Base-by-base conservation (phyloP, 2,113 vertebrate genomes). In the Platichthys flesus region DNA sequence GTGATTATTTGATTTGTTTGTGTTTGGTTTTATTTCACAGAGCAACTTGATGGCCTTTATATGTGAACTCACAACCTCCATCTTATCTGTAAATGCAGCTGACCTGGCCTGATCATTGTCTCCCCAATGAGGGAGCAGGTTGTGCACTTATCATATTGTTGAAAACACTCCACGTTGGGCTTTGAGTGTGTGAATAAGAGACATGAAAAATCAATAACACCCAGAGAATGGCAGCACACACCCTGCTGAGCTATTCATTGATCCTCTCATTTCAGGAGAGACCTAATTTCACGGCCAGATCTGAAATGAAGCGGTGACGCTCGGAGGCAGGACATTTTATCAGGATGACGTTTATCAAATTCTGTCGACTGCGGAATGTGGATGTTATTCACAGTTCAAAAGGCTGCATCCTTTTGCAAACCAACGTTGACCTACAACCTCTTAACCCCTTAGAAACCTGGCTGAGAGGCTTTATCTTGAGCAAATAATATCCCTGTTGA, bases 201-300 rank as follows among this genome's bases (percentile, higher is more conserved):
- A 49, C 62, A 67, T 62, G 49, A 47, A 14, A 52, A 74, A 77
- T 86, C 76, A 74, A 62, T 78, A 58, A 28, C 3, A 31, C 47
- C 20, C 40, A 28, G 58, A 60, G 37, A 67, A 57, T 12, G 13
- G 15, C 73, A 57, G 40, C 73, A 56, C 13, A 26, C 73, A n/a
- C 62, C 70, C 74, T 71, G 67, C 54, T 67, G 78, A 81, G 66
- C 57, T 76, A 37, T 66, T 76, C 65, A 84, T 83, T 85, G 77
- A 87, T 49, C 45, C 45, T 49, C 45, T 49, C 4, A 49, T 49
- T 49, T 49, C 45, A 49, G 45, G 45, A 47, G 13, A 47, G 45
- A 15, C 45, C 45, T 47, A 14, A 47, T 47, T 47, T 15, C 45
- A 47, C 45, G 1, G 40, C 68, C 54, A 24, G 51, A 47, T 74